A percentile compares a stretch with the other conserved stretches of the same genome.
Conservation (phyloP, 2,113 vertebrate species). For the Alexandromys fortis region DNA sequence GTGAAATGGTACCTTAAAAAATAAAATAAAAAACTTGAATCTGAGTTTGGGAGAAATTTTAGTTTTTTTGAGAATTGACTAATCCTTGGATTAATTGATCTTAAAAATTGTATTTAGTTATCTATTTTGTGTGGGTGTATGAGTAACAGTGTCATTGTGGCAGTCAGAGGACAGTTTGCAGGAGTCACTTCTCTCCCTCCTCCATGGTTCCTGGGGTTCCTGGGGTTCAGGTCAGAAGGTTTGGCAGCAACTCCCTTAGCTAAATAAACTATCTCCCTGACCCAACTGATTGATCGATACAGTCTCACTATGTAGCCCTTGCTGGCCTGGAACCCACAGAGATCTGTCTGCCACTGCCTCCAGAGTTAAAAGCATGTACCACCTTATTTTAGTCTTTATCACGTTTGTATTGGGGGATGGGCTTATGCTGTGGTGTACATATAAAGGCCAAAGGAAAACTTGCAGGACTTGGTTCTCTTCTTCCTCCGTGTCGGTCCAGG, state of each 20-base stretch:
- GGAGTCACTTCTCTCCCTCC: not conserved
- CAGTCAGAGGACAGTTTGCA: not conserved
- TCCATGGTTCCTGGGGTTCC: not conserved
- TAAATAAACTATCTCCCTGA: not conserved
- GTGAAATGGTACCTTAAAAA: not conserved
- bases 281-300: not conserved
- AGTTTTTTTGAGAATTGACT: constrained; percentile 3
- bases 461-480: not conserved
- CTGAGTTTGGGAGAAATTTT: constrained; percentile 25
- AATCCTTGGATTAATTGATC: not conserved
- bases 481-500: too few species aligned
- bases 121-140: not conserved
- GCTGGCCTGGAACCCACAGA: not conserved
- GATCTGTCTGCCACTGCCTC: not conserved
- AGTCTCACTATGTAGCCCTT: not conserved
- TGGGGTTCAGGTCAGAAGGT: not conserved
- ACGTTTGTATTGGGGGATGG: not conserved
- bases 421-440: not conserved
- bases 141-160: not conserved
- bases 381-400: not conserved
- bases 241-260: not conserved
- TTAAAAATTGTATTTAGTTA: not conserved
- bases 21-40: not conserved
- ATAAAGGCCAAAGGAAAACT: not conserved
- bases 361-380: not conserved